These are phyloP conservation scores for Parapristionchus giblindavisi DNA, from an alignment of 2,888 invertebrate species.

Conservation along the genomic window DNA sequence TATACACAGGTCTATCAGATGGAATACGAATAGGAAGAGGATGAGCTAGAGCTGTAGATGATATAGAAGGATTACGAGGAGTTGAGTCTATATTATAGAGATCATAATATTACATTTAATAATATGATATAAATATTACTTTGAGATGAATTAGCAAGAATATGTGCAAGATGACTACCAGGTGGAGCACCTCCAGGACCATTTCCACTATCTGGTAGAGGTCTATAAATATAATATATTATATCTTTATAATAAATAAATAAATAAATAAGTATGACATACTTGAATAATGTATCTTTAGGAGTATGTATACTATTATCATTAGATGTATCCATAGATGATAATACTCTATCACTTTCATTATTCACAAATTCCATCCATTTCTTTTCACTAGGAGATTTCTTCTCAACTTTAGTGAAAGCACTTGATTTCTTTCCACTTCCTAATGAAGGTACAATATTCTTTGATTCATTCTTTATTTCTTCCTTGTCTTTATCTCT, in stretches of 20 bases:
- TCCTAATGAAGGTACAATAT: constrained; percentile 7
- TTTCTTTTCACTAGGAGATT: too few species aligned
- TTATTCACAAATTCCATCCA: too few species aligned
- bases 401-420: constrained; percentile 37
- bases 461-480: too few species aligned
- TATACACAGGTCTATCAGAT: constrained; percentile 28
- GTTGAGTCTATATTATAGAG: constrained; percentile 10
- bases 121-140: background rate
- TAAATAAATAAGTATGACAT: too few species aligned
- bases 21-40: constrained; percentile 32
- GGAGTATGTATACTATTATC: too few species aligned
- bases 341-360: too few species aligned
- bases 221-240: too few species aligned
- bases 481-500: constrained; percentile 33
- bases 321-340: too few species aligned
- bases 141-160: constrained; percentile 29
- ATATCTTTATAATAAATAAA: too few species aligned
- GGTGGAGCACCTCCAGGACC: constrained; percentile 33
- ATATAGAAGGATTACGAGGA: constrained; percentile 20
- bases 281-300: too few species aligned
- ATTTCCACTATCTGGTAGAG: constrained; percentile 18
- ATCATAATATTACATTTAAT: background rate
- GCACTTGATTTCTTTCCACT: constrained; percentile 29
- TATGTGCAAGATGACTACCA: constrained; percentile 34
- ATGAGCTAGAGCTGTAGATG: constrained; percentile 19